Percentiles rank a stretch among this genome's conserved stretches.
These are phyloP conservation scores for Gambelia wislizenii DNA, from an alignment of 2,797 vertebrate genomes.

Conservation along the genomic window DNA sequence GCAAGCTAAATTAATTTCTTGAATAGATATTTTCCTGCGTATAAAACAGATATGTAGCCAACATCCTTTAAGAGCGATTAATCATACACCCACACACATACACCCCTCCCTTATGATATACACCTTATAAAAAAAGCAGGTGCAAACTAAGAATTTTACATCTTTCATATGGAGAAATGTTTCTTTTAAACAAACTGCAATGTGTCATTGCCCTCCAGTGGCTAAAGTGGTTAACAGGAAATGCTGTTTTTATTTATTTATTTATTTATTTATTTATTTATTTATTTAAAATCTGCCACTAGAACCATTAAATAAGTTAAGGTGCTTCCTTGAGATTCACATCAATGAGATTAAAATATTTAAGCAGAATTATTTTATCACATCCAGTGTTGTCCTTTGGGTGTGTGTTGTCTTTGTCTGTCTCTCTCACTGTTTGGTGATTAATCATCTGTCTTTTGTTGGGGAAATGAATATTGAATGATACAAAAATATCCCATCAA, in stretches of 20 bases:
- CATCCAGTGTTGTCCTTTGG: too few species aligned
- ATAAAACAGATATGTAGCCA: conserved; percentile 32
- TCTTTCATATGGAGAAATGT: conserved; percentile 50
- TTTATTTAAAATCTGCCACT: neutral
- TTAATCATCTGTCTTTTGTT: neutral
- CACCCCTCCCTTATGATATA: too few species aligned
- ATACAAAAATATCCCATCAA: neutral
- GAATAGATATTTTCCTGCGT: conserved; percentile 21
- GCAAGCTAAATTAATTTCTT: conserved; percentile 46
- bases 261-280: too few species aligned
- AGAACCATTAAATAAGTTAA: neutral
- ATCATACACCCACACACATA: neutral
- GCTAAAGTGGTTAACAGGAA: conserved; percentile 51
- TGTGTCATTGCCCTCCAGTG: conserved; percentile 80
- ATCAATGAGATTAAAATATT: neutral
- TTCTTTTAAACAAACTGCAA: conserved; percentile 62
- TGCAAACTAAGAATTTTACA: conserved; percentile 20
- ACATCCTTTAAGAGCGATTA: conserved; percentile 28
- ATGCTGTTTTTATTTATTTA: neutral
- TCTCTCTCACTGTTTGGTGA: neutral
- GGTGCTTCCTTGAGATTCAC: neutral
- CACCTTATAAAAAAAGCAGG: neutral
- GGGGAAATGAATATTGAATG: neutral
- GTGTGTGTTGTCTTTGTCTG: too few species aligned
- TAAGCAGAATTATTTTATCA: neutral